Conservation (phyloP, 1,140 invertebrate genomes). For the Octopus bimaculoides region DNA sequence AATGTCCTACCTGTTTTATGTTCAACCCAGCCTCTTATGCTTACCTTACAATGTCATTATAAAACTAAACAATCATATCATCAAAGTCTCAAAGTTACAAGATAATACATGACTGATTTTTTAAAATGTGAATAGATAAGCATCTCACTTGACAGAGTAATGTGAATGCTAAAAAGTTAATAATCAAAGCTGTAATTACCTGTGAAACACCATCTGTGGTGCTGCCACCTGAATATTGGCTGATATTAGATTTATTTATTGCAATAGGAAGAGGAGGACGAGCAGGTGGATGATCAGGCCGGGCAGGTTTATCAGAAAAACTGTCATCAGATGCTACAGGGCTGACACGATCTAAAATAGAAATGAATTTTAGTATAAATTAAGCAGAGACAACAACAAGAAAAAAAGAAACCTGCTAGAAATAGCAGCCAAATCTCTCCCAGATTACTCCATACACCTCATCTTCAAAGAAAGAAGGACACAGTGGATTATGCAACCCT, state of each 20-base stretch:
- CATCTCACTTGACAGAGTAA: background rate
- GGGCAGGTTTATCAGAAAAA: constrained; percentile 19
- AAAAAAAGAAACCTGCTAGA: background rate
- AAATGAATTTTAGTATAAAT: background rate
- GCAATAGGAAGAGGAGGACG: constrained; percentile 24
- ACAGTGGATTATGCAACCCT: background rate
- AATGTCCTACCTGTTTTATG: too few species aligned
- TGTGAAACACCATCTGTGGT: background rate
- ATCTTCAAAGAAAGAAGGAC: background rate
- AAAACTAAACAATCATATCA: too few species aligned
- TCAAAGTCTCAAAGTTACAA: too few species aligned
- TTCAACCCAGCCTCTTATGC: too few species aligned
- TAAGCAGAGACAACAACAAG: background rate
- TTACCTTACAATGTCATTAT: too few species aligned
- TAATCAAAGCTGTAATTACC: background rate
- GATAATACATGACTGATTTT: background rate
- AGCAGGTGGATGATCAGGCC: constrained; percentile 22
- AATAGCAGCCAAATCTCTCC: too few species aligned
- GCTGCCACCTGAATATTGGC: background rate
- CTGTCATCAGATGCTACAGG: constrained; percentile 28
- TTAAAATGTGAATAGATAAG: background rate
- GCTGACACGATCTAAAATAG: constrained; percentile 28
- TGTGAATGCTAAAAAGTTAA: background rate
- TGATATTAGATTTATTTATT: background rate
- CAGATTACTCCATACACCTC: background rate